A percentile compares a stretch with the other conserved stretches of the same genome.
phyloP scores from a whole-genome alignment of 2,888 invertebrate genomes.

The Taenaris catops region DNA sequence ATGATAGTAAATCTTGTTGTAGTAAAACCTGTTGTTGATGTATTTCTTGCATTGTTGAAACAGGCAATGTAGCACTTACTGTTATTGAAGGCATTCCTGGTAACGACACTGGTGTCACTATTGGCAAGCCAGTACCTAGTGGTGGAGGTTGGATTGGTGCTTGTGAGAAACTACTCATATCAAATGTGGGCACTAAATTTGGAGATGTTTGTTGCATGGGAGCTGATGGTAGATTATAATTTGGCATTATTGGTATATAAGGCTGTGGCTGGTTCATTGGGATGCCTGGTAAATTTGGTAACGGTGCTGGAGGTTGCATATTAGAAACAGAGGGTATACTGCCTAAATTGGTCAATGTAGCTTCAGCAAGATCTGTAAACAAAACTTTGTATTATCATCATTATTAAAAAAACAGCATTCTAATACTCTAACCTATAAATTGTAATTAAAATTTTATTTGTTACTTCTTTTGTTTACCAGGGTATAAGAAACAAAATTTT shows the following conservation, averaged over 20 bases:
- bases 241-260: constrained; percentile 73
- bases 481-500: too few species aligned
- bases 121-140: constrained; percentile 55
- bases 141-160: constrained; percentile 54
- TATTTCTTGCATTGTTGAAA: constrained; percentile 78
- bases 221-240: constrained; percentile 45
- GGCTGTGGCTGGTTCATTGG: constrained; percentile 77
- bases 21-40: constrained; percentile 66
- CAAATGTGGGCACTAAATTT: constrained; percentile 63
- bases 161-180: constrained; percentile 58
- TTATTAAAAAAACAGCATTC: too few species aligned
- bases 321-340: constrained; percentile 71
- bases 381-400: too few species aligned
- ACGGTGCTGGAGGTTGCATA: constrained; percentile 73
- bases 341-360: constrained; percentile 67
- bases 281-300: constrained; percentile 71
- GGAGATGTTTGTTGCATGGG: constrained; percentile 33
- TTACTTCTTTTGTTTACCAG: too few species aligned
- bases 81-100: constrained; percentile 91
- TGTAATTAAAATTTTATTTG: too few species aligned
- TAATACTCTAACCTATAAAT: too few species aligned
- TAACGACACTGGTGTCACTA: constrained; percentile 84
- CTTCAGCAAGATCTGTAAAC: constrained; percentile 68
- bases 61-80: constrained; percentile 85
- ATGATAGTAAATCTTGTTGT: constrained; percentile 64